Evolutionary conservation across 2,113 vertebrate genomes (phyloP).

Genomic region (Tetrao urogallus): DNA sequence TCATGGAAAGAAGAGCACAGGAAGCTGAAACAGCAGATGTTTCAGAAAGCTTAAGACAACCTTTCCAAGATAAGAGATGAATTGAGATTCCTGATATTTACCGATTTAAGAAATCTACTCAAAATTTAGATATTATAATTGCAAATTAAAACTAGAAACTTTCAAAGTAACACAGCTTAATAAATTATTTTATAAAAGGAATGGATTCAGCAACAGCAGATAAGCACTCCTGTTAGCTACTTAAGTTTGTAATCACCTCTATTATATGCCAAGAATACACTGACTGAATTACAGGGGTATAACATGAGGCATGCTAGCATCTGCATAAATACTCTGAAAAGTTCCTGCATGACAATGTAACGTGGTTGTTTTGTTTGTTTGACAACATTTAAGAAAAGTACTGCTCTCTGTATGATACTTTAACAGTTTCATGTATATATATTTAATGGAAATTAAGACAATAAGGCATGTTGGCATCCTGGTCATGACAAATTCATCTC

Average conservation of each 20-base stretch:
- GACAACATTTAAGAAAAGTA: background rate
- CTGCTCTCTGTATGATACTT: background rate
- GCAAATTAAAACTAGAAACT: background rate
- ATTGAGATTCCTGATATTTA: background rate
- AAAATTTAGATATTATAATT: background rate
- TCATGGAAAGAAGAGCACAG: background rate
- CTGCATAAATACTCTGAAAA: background rate
- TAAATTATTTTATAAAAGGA: slow-evolving; percentile 11
- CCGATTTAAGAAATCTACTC: background rate
- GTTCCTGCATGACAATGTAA: background rate
- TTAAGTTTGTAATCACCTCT: background rate
- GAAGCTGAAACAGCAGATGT: background rate
- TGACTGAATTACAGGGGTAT: background rate
- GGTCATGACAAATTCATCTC: background rate
- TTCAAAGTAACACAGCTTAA: background rate
- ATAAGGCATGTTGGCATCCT: background rate
- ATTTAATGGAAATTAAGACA: background rate
- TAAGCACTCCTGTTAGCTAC: background rate
- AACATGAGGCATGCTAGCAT: background rate
- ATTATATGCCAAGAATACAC: background rate
- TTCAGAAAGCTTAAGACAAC: background rate
- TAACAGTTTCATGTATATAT: background rate
- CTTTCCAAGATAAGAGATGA: background rate
- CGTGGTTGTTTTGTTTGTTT: background rate
- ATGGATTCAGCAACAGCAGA: background rate